Evolutionary conservation across 2,797 vertebrate species (phyloP).

Genomic region (Ptychobarbus kaznakovi): DNA sequence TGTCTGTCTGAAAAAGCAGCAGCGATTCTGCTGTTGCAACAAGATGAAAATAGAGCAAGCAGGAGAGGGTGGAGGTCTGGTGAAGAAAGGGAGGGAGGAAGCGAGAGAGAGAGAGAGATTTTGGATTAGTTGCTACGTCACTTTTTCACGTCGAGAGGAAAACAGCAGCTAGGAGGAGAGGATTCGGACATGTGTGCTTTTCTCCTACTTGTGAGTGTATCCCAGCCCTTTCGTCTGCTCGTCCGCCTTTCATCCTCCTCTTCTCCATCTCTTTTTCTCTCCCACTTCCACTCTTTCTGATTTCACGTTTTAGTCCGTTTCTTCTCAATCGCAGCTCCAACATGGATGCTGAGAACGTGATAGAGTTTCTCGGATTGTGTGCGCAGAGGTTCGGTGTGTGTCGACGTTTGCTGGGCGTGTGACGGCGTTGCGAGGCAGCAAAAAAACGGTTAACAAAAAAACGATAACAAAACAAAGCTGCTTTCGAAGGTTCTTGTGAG

Average conservation of each 20-base stretch:
- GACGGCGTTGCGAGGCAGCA: constrained; percentile 65
- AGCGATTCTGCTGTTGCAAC: constrained; percentile 85
- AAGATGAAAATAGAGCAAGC: constrained; percentile 80
- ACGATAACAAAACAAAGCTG: constrained; percentile 84
- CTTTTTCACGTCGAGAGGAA: constrained; percentile 83
- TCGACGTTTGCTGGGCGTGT: constrained; percentile 44
- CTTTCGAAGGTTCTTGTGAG: constrained; percentile 88
- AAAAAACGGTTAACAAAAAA: constrained; percentile 70
- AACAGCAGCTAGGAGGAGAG: constrained; percentile 81
- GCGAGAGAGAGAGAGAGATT: constrained; percentile 62
- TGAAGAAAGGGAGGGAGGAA: constrained; percentile 41
- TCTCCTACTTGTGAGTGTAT: constrained; percentile 75
- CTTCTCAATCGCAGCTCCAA: constrained; percentile 68
- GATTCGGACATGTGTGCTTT: constrained; percentile 75
- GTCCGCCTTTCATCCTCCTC: constrained; percentile 58
- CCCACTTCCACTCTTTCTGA: constrained; percentile 68
- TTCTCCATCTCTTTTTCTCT: constrained; percentile 69
- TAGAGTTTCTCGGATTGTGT: constrained; percentile 74
- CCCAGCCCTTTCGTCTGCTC: constrained; percentile 71
- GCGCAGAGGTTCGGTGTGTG: constrained; percentile 52
- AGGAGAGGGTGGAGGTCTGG: constrained; percentile 61
- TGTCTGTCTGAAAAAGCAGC: constrained; percentile 70
- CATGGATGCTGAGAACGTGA: constrained; percentile 83
- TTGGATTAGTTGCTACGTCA: constrained; percentile 87
- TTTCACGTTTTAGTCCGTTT: constrained; percentile 60